Percentiles rank a stretch among this genome's conserved stretches.
These are phyloP conservation scores for Chiridota heheva DNA, from an alignment of 35 echinoderm and acorn worm species.

Conservation along the genomic window DNA sequence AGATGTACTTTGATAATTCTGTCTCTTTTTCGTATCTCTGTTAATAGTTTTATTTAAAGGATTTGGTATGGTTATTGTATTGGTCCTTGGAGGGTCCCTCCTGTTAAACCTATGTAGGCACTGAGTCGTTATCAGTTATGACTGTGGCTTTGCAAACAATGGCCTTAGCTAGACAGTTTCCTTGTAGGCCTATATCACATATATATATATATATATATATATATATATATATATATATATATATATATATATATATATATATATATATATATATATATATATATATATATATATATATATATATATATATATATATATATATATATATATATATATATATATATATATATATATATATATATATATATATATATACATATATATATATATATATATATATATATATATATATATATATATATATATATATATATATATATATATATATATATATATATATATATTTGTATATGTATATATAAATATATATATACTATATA, in stretches of 20 bases:
- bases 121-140: background rate
- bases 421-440: too few species aligned
- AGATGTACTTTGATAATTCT: too few species aligned
- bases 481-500: too few species aligned
- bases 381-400: background rate
- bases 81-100: too few species aligned
- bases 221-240: background rate
- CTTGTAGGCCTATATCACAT: conserved; percentile 1
- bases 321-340: background rate
- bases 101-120: background rate
- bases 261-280: background rate
- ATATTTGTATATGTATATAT: too few species aligned
- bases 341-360: background rate
- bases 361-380: conserved; percentile 4
- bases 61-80: too few species aligned
- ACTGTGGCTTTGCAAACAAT: background rate
- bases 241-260: background rate
- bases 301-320: background rate
- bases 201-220: too few species aligned
- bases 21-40: too few species aligned
- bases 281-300: background rate
- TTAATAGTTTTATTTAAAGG: too few species aligned
- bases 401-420: background rate
- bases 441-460: too few species aligned
- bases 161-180: too few species aligned